phyloP scores from a whole-genome alignment of 2,797 vertebrate genomes.

The Melanogrammus aeglefinus region DNA sequence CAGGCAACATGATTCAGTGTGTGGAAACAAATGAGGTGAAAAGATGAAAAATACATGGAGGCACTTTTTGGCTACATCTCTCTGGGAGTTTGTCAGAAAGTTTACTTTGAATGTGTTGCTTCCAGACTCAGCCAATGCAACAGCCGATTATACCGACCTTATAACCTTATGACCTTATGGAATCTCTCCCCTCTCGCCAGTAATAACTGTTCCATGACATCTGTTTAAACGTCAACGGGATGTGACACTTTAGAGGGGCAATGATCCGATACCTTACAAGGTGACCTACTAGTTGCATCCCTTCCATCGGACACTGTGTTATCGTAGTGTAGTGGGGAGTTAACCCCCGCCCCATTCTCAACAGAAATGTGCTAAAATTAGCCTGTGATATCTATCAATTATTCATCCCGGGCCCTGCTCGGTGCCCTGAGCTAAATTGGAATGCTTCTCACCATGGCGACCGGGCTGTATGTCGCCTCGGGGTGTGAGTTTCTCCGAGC shows the following conservation, averaged over 20 bases:
- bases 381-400: conserved; percentile 74
- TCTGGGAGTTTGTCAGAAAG: neutral
- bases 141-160: neutral
- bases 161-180: neutral
- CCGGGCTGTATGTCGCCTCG: conserved; percentile 56
- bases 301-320: neutral
- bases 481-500: conserved; percentile 48
- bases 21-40: neutral
- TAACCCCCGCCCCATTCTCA: conserved; percentile 46
- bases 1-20: neutral
- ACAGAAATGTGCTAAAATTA: conserved; percentile 76
- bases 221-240: neutral
- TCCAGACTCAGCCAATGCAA: neutral
- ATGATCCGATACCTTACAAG: neutral
- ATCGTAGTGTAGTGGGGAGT: neutral
- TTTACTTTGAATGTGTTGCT: neutral
- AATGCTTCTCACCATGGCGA: conserved; percentile 83
- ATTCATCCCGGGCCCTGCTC: conserved; percentile 70
- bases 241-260: neutral
- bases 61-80: neutral
- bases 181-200: neutral
- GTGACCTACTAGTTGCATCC: conserved; percentile 41
- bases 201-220: neutral
- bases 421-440: conserved; percentile 61
- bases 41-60: neutral